Evolutionary conservation across 2,797 vertebrate species (phyloP), one percentile per base, ranked within the genome.

Genomic region (Pseudochirops corinnae): DNA sequence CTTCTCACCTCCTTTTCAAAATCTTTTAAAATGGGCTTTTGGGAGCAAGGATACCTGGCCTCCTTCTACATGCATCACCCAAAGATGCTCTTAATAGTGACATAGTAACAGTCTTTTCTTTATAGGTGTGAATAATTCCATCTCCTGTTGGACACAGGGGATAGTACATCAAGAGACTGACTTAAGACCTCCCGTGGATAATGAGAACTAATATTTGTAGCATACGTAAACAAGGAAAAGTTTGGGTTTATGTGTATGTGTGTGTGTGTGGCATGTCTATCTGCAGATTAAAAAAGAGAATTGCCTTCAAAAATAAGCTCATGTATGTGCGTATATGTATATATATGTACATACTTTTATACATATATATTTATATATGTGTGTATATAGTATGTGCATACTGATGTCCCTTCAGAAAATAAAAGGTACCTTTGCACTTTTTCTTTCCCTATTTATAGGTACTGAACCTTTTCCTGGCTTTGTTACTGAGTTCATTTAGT

Each of bases 401-500:
- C 10, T 9, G 26, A 91, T 21, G 16, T 18, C 21, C 52, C 90
- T 92, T 96, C 46, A 92, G 55, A 93, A 95, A 95, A 93, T 0
- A 91, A 0, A 74, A 14, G 53, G 93, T 90, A 91, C 31, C 87
- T 82, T 96, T 96, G 92, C 53, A 33, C 90, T 95, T 95, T 74
- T 9, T 58, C 0, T 93, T 55, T 96, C n/a, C 14, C 50, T 92
- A 0, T 96, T 95, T 93, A 3, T 57, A 99, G 99, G 99, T 99
- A 92, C 97, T 99, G 98, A 99, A 99, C 97, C 98, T 99, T 94
- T 99, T 99, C 98, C 99, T 99, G 98, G 99, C 99, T 95, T 98
- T 99, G 97, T 98, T 99, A 96, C 98, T 99, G 98, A 99, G 99
- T 97, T 99, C 99, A 21, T 99, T 99, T 98, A 99, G 99, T 97